Percentiles rank a stretch among this genome's conserved stretches.
phyloP scores from a whole-genome alignment of 2,888 invertebrate genomes.

The Drosophila paranaensis region DNA sequence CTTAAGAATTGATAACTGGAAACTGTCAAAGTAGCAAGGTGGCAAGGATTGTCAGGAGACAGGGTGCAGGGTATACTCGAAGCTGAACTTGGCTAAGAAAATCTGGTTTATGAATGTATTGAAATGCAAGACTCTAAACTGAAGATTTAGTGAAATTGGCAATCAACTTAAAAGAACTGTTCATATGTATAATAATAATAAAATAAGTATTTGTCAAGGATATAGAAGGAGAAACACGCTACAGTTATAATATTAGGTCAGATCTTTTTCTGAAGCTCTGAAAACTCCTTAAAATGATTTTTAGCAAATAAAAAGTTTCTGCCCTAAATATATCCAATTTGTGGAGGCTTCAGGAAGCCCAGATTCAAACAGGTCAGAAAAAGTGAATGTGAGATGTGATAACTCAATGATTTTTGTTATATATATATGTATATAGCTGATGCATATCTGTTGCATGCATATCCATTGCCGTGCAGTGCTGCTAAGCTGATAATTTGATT shows the following conservation, averaged over 20 bases:
- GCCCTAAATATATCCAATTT: not conserved
- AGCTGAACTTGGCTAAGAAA: not conserved
- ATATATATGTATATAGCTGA: not conserved
- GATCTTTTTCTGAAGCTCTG: too few relatives aligned
- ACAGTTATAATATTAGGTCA: too few relatives aligned
- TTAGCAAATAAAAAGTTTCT: too few relatives aligned
- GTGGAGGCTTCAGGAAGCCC: not conserved
- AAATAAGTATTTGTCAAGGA: too few relatives aligned
- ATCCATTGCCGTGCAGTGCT: slow-evolving; percentile 2
- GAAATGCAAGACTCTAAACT: too few relatives aligned
- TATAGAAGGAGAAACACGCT: too few relatives aligned
- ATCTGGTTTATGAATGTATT: not conserved
- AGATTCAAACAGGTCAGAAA: not conserved
- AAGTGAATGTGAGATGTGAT: slow-evolving; percentile 1
- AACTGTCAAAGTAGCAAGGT: slow-evolving; percentile 7
- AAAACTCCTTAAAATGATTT: too few relatives aligned
- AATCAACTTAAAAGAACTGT: not conserved
- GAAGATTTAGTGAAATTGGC: too few relatives aligned
- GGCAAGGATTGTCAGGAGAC: not conserved
- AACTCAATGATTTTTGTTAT: slow-evolving; percentile 8
- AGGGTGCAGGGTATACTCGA: too few relatives aligned
- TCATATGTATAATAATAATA: too few relatives aligned
- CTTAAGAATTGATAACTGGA: slow-evolving; percentile 36
- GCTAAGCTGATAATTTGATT: slow-evolving; percentile 26
- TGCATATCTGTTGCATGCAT: not conserved